Percentiles rank a stretch among this genome's conserved stretches.
phyloP scores from a whole-genome alignment of 2,113 vertebrate species.

The Rhea pennata region DNA sequence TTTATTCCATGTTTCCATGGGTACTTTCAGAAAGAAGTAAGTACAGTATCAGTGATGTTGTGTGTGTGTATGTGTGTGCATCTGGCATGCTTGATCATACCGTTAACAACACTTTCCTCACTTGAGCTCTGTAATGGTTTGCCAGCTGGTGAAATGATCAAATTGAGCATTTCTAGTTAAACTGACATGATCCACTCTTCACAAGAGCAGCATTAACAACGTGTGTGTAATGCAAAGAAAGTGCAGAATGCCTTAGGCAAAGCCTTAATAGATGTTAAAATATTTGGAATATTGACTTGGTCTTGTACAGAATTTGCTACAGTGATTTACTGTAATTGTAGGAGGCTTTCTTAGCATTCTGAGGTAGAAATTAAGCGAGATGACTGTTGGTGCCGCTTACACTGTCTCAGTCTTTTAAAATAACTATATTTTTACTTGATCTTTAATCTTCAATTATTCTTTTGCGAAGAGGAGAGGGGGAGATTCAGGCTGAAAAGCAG shows the following conservation, averaged over 20 bases:
- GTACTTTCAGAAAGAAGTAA: slow-evolving; percentile 76
- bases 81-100: slow-evolving; percentile 54
- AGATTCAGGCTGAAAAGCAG: background rate
- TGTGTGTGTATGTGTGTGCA: slow-evolving; percentile 68
- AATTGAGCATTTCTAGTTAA: background rate
- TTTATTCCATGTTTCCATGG: slow-evolving; percentile 77
- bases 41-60: slow-evolving; percentile 28
- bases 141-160: background rate
- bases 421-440: background rate
- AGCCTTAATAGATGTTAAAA: background rate
- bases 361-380: background rate
- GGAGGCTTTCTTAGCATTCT: background rate
- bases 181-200: background rate
- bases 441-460: background rate
- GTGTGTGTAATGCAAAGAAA: background rate
- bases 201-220: background rate
- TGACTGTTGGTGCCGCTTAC: background rate
- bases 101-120: slow-evolving; percentile 66
- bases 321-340: background rate
- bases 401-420: background rate
- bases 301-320: background rate
- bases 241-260: background rate
- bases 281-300: background rate
- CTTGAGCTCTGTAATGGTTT: slow-evolving; percentile 32
- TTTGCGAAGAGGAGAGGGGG: background rate